Evolutionary conservation across 2,888 invertebrate genomes (phyloP), one percentile per base, ranked within the genome.

Genomic region (Diarsia rubi): DNA sequence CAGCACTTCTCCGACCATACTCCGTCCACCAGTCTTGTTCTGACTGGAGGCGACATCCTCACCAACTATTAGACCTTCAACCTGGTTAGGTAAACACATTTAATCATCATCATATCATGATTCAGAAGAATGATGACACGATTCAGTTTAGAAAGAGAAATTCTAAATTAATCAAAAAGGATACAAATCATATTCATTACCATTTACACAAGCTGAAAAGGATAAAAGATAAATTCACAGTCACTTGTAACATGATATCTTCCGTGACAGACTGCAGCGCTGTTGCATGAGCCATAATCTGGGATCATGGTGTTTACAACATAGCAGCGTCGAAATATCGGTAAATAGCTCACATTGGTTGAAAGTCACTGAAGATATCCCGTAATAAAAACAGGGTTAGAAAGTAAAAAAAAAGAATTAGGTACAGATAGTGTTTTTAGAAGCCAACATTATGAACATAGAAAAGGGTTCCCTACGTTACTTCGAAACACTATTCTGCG

Each of bases 41-140:
- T 94, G 87, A 90, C 97, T 92, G 49, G 95, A 93, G 0, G 98
- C 97, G 71, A 97, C 97, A 90, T 98, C 98, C 85, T 98, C 98
- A 0, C 97, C 97, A 0, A 98, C 97, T 11, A 97, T 96, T 0
- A 97, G 84, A 69, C 97, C 94, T 92, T 97, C 97, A 0, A 97
- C 95, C 96, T 96, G 81, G 9, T 19, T 3, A 4, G 0, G 16
- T 14, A 47, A 54, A 21, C 1, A 57, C 16, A 16, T 27, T 54
- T 16, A 8, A 57, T 24, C 16, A 54, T 24, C 24, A 54, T 27
- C 3, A 27, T 57, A 31, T 31, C 3, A 31, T 31, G 31, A 31
- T 54, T 54, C 4, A 0, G 14, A 54, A 54, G 5, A 54, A 24
- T 54, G 14, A 14, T 8, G 31, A 31, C 49, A 24, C 54, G 54